phyloP scores from a whole-genome alignment of 2,113 vertebrate genomes.

The Capreolus pygargus region DNA sequence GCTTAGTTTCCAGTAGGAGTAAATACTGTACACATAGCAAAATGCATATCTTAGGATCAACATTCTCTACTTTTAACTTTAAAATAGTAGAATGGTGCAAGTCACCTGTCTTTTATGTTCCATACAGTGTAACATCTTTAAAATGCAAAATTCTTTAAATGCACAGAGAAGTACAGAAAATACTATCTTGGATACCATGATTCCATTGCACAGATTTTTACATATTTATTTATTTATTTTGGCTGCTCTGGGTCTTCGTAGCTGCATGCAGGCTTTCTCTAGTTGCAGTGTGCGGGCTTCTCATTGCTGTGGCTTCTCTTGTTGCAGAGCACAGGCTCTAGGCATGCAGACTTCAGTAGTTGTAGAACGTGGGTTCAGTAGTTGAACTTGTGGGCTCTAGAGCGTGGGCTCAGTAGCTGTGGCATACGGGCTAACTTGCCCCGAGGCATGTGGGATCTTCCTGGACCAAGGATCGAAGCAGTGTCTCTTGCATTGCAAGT shows the following conservation, averaged over 20 bases:
- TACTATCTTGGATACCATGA: neutral
- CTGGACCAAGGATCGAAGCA: neutral
- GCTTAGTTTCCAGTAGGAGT: neutral
- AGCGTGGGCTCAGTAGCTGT: accelerated
- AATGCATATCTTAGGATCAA: neutral
- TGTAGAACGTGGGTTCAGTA: neutral
- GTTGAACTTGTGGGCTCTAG: neutral
- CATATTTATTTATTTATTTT: neutral
- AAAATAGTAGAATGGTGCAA: neutral
- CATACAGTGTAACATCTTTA: neutral
- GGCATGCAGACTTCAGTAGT: neutral
- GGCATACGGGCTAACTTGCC: no score
- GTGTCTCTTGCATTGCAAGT: neutral
- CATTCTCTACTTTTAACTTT: neutral
- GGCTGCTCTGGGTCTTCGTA: neutral
- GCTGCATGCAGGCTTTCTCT: neutral
- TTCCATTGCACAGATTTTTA: neutral
- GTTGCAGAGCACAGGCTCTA: neutral
- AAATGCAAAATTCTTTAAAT: neutral
- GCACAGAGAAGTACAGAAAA: neutral
- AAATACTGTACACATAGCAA: neutral
- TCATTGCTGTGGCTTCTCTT: neutral
- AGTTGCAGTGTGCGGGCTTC: neutral
- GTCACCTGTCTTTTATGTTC: neutral
- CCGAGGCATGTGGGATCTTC: neutral